phyloP scores from a whole-genome alignment of 2,113 vertebrate species.

The Daphoenositta chrysoptera region DNA sequence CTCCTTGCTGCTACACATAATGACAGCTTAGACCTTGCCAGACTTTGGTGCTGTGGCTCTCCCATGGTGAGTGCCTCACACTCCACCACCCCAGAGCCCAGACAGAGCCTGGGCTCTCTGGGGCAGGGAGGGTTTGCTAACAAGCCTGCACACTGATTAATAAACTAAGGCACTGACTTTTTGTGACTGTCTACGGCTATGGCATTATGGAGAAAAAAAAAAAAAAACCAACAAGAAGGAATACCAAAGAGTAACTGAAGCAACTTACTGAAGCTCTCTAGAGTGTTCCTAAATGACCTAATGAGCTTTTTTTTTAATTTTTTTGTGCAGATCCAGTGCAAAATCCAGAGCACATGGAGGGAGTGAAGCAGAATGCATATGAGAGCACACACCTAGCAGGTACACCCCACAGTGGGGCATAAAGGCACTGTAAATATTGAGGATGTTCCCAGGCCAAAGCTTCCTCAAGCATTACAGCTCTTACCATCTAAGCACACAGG shows the following conservation, averaged over 20 bases:
- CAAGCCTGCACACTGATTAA: neutral
- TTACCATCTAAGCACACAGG: neutral
- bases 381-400: neutral
- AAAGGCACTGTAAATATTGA: neutral
- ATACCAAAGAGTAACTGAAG: neutral
- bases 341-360: neutral
- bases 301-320: too few species aligned
- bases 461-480: neutral
- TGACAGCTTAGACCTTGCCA: neutral
- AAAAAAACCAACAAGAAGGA: neutral
- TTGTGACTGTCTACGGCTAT: neutral
- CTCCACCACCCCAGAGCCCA: neutral
- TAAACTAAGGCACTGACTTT: neutral
- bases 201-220: neutral
- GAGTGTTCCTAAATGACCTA: neutral
- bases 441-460: neutral
- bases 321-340: neutral
- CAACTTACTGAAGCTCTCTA: neutral
- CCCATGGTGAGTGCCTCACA: rapidly evolving
- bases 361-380: neutral
- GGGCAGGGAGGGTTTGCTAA: neutral
- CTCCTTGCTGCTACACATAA: neutral
- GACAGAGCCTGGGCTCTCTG: neutral
- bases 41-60: neutral
- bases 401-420: neutral